Conservation (phyloP, 2,113 vertebrate genomes). For the Percina caprodes region DNA sequence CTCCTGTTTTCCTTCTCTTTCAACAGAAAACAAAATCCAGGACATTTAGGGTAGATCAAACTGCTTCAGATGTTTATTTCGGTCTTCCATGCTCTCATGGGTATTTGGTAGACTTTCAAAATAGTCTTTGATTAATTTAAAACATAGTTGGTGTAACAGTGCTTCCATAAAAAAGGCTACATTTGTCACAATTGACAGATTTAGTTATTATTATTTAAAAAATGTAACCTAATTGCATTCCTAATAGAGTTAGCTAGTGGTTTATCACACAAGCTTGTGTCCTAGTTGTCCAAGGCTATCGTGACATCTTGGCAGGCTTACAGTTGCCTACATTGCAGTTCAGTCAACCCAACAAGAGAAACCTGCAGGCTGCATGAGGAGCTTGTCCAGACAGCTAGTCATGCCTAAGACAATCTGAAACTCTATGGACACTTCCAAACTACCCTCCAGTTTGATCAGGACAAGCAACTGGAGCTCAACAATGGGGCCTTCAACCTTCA, state of each 20-base stretch:
- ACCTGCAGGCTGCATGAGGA: conserved; percentile 22
- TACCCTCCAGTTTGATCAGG: not conserved
- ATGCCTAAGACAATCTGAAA: conserved; percentile 15
- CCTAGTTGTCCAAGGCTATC: not conserved
- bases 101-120: conserved; percentile 30
- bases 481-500: conserved; percentile 5
- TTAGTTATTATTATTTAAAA: not conserved
- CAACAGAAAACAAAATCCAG: conserved; percentile 40
- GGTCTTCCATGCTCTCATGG: conserved; percentile 3
- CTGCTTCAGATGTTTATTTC: conserved; percentile 52
- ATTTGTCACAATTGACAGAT: conserved; percentile 9
- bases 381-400: conserved; percentile 25
- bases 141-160: conserved; percentile 2
- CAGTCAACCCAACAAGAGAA: not conserved
- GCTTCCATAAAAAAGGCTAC: not conserved
- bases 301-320: not conserved
- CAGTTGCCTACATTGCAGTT: not conserved
- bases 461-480: not conserved
- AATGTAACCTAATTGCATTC: conserved; percentile 2
- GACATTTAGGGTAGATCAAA: conserved; percentile 49
- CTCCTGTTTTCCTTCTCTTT: conserved; percentile 34
- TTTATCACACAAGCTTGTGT: not conserved
- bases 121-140: conserved; percentile 35
- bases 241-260: too few relatives aligned
- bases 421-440: not conserved